Percentiles rank a stretch among this genome's conserved stretches.
phyloP scores from a whole-genome alignment of 2,113 vertebrate genomes.

The Chaetops frenatus region DNA sequence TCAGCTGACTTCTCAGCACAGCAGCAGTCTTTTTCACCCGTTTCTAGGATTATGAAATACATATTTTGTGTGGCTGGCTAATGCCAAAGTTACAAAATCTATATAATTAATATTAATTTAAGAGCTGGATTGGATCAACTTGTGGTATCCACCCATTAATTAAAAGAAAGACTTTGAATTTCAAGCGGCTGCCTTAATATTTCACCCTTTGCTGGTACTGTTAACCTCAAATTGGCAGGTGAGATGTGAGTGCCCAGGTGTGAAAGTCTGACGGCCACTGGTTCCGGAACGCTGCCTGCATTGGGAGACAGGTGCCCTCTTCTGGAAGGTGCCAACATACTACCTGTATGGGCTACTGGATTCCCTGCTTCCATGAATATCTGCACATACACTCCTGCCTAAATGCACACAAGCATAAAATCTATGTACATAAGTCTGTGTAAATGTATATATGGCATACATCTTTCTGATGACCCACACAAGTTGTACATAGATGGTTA shows the following conservation, averaged over 20 bases:
- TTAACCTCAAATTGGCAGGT: slow-evolving; percentile 60
- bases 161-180: slow-evolving; percentile 73
- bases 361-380: neutral
- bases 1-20: slow-evolving; percentile 65
- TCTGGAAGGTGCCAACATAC: neutral
- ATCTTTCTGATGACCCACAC: neutral
- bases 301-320: slow-evolving; percentile 47
- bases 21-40: slow-evolving; percentile 57
- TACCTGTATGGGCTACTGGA: neutral
- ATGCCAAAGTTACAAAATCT: slow-evolving; percentile 77
- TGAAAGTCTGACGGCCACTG: neutral
- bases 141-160: slow-evolving; percentile 79
- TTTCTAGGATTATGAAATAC: slow-evolving; percentile 74
- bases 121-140: slow-evolving; percentile 73
- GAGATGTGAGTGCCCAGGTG: slow-evolving; percentile 44
- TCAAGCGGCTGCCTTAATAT: slow-evolving; percentile 67
- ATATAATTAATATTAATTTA: slow-evolving; percentile 81
- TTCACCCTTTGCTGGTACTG: slow-evolving; percentile 59
- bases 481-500: neutral
- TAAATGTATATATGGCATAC: neutral
- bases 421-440: neutral
- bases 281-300: neutral
- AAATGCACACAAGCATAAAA: neutral
- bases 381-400: neutral
- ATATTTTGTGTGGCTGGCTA: slow-evolving; percentile 67